Base-by-base conservation (phyloP, 2,888 invertebrate genomes). In the Axea sp. region DNA sequence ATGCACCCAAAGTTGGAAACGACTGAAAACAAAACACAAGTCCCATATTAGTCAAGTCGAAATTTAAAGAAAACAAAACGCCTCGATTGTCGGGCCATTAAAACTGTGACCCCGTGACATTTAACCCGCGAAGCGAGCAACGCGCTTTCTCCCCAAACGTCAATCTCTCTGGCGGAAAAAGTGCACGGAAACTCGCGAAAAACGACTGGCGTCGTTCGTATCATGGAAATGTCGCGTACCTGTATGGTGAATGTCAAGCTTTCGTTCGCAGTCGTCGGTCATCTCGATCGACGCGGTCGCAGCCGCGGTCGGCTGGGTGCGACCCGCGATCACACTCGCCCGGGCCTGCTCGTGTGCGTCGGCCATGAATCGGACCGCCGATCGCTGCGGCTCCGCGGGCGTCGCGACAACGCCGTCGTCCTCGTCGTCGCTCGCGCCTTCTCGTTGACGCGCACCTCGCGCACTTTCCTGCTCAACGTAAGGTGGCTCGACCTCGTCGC, bases 321-420 rank as follows among this genome's bases (percentile, higher is more conserved):
- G 28, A 1, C 3, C 9, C 17, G 47, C 31, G 7, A 7, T 5
- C 7, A 8, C 33, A 22, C 31, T 14, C 30, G 49, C 15, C 39
- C 31, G 62, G 22, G 26, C 60, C 14, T 30, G 22, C 35, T 45
- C 31, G 26, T 14, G 14, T 19, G 17, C 45, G 35, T 60, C 53
- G 39, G 28, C 30, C 55, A 41, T 15, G 22, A 33, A n/a, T 53
- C 15, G 14, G 39, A 22, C 30, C 55, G 37, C 12, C 14, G 26
- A n/a, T 53, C 15, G 14, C 12, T 7, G 9, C 22, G 51, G 9
- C 1, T 30, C 14, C 28, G 76, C 77, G 69, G 74, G 53, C 72
- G 68, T 72, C 71, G 31, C 55, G 60, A 59, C 73, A 67, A 73
- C 68, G 68, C 51, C 67, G 60, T 57, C 68, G 57, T 49, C 59